These are phyloP conservation scores for Ctenochaetus hawaiiensis DNA, from an alignment of 2,797 vertebrate species.

Conservation along the genomic window DNA sequence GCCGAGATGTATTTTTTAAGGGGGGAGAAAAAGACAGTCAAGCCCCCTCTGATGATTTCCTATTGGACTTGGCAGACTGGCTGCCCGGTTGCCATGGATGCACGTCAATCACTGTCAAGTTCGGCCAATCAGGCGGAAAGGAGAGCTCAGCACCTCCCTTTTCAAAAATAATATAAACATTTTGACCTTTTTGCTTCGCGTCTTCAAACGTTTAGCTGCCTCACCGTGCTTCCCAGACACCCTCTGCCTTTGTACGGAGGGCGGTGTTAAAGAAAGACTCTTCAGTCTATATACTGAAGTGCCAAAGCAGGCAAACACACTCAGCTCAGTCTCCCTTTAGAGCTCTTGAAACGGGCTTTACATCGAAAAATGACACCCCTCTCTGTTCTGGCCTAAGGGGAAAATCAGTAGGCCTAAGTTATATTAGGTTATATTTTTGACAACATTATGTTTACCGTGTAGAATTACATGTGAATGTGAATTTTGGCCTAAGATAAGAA, in stretches of 20 bases:
- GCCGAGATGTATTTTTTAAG: constrained; percentile 86
- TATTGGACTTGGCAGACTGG: constrained; percentile 95
- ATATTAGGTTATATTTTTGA: neutral
- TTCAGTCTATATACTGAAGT: constrained; percentile 50
- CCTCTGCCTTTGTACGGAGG: constrained; percentile 63
- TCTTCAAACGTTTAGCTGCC: constrained; percentile 75
- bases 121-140: constrained; percentile 90
- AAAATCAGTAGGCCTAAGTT: neutral
- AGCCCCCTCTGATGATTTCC: constrained; percentile 87
- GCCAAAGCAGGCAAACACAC: constrained; percentile 46
- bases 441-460: too few species aligned
- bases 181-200: constrained; percentile 84
- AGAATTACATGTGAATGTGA: neutral
- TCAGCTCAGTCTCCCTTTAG: constrained; percentile 49
- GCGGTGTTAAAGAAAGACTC: constrained; percentile 61
- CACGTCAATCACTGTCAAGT: constrained; percentile 94
- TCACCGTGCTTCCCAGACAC: constrained; percentile 58
- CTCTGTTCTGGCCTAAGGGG: constrained; percentile 16
- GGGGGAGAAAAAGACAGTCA: constrained; percentile 86
- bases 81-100: constrained; percentile 91
- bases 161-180: constrained; percentile 83
- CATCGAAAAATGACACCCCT: constrained; percentile 44
- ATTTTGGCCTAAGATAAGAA: neutral
- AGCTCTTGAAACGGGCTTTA: constrained; percentile 53
- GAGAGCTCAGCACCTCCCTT: constrained; percentile 89